Evolutionary conservation across 2,888 invertebrate species (phyloP), one percentile per base, ranked within the genome.

Genomic region (Salpingus planirostris): DNA sequence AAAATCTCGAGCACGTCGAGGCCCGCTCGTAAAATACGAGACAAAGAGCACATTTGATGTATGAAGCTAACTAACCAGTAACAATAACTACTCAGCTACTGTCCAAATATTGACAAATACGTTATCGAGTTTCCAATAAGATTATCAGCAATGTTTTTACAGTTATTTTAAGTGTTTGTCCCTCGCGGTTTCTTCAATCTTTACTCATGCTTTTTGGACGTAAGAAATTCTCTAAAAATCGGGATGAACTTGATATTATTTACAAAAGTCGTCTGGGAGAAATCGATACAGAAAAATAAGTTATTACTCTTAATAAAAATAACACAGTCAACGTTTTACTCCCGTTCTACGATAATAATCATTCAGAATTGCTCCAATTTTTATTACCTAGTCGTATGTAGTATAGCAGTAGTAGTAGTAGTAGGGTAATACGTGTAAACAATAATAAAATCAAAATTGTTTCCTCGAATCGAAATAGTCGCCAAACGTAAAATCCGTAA

Each of bases 41-140:
- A 49, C 44, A 50, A 47, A 47, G 47, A 45, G 47, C 52, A 52
- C 47, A 51, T 50, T 48, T 48, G 49, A 52, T 54, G 47, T 56
- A 58, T 51, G 53, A 59, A 58, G 56, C 57, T 57, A 54, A 54
- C 54, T 55, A 57, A 53, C 55, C 53, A 47, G n/a, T n/a, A n/a
- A n/a, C n/a, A n/a, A 52, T 25, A 29, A 39, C 48, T 52, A 54
- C 50, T 53, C 44, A 43, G 47, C 53, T 55, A 55, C 47, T 45
- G 47, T 56, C 52, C 50, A 50, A 56, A 54, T 56, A 56, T 56
- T 52, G 54, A 56, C 54, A 53, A 54, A 52, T 52, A 54, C 52
- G 52, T 52, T 42, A 33, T 32, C 54, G 50, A 55, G 46, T 53
- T 54, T 54, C 50, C n/a, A n/a, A n/a, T n/a, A n/a, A n/a, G n/a